Evolutionary conservation across 2,888 invertebrate species (phyloP), one percentile per base, ranked within the genome.

Genomic region (Sinopyrophorus schimmeli): DNA sequence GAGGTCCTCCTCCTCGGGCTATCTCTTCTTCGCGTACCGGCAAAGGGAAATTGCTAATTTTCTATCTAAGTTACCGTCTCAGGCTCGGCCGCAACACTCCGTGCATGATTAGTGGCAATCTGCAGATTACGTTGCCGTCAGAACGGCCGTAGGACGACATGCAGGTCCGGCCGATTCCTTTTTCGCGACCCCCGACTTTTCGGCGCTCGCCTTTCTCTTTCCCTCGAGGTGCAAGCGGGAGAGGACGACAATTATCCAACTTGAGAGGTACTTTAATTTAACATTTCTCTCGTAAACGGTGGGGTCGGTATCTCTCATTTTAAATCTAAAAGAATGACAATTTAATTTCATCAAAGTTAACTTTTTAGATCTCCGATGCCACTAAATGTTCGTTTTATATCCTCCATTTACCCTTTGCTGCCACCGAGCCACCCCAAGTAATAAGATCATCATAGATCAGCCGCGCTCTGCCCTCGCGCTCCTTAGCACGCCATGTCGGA

Each of bases 31-130:
- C 47, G 38, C 51, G 50, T 47, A 58, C 48, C 55, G 61, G 62
- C 65, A 62, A 65, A 63, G 66, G 68, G 68, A 71, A 71, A 73
- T 73, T 72, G 68, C 67, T 72, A 71, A 73, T 72, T 72, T 70
- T 67, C 67, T 63, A 63, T 65, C 67, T 67, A 61, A 65, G 64
- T 65, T 63, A 61, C 61, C 61, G 63, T 59, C 59, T 53, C 47
- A 53, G 44, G 44, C 57, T 41, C 46, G 41, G 46, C 44, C 40
- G 41, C 40, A 48, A 44, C 53, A 44, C 47, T 44, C 31, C 48
- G 39, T 53, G 53, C 53, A 53, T 53, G 51, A 51, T 51, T 51
- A 51, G 51, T 50, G 44, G 44, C 44, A 35, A 24, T 35, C 37
- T 44, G 28, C 30, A 48, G 47, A 48, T 48, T 48, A 37, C 48